Percentiles rank a stretch among this genome's conserved stretches.
Evolutionary conservation across 1,140 invertebrate genomes (phyloP).

Genomic region (Eumaeus atala): DNA sequence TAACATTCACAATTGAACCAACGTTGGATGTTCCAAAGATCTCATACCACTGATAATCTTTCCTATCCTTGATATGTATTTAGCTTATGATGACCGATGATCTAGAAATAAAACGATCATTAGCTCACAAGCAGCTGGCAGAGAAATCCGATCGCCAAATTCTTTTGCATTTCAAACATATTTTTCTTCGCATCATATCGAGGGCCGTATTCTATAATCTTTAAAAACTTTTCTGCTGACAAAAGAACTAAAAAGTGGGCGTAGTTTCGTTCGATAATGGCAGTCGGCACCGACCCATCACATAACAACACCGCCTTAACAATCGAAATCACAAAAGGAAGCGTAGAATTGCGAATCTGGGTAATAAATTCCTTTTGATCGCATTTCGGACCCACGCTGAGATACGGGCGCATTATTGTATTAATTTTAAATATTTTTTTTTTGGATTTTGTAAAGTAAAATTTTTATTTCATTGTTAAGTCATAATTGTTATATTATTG

Average conservation of each 20-base stretch:
- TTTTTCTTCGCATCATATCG: constrained; percentile 3
- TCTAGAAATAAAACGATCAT: neutral
- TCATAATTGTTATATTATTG: neutral
- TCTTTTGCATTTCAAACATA: constrained; percentile 4
- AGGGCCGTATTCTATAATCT: constrained; percentile 49
- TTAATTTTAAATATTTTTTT: constrained; percentile 45
- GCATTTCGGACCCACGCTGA: constrained; percentile 69
- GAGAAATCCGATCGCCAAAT: constrained; percentile 7
- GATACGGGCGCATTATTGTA: constrained; percentile 70
- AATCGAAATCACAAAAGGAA: constrained; percentile 58
- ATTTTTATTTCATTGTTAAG: constrained; percentile 12
- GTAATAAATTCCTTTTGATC: constrained; percentile 72
- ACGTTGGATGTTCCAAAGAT: too few species aligned
- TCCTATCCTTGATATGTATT: too few species aligned
- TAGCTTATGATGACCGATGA: too few species aligned
- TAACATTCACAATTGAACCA: too few species aligned
- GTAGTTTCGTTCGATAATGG: constrained; percentile 67
- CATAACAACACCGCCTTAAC: constrained; percentile 41
- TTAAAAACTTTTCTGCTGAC: constrained; percentile 63
- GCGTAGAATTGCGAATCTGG: constrained; percentile 65
- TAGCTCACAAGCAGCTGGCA: neutral
- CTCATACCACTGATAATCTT: too few species aligned
- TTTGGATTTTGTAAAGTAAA: constrained; percentile 16
- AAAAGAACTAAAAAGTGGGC: constrained; percentile 70
- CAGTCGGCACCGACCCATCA: constrained; percentile 40